Base-by-base conservation (phyloP, 2,113 vertebrate genomes). In the Pachycephala philippinensis region DNA sequence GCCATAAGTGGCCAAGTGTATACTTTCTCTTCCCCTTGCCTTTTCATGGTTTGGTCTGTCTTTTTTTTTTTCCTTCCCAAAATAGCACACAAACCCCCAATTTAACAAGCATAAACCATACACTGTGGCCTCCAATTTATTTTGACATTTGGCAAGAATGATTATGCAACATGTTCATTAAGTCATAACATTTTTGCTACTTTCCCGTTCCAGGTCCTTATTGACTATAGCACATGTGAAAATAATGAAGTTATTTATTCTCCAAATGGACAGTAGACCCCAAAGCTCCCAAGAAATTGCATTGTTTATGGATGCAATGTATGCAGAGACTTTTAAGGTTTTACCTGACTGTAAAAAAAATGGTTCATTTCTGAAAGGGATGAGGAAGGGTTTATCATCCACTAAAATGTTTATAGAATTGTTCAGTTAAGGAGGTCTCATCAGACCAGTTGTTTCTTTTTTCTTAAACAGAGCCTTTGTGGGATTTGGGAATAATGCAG, bases 141-240 rank as follows among this genome's bases (percentile, higher is more conserved):
- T 93, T 80, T 97, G 97, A 96, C 80, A 85, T 98, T 97, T 94
- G 78, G 87, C 89, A 79, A 96, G 91, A 94, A 87, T 96, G 89
- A 94, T 95, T 97, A 93, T 69, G 54, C 95, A 95, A 90, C 30
- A 42, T 69, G 81, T 94, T 98, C 89, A 63, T 96, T 74, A 92
- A 69, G 65, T 90, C 50, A 78, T 84, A 74, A 72, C 77, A 80
- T 97, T 97, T 97, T 97, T 3, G 3, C 89, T 87, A 49, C 78
- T 93, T 92, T 87, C 70, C 79, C 39, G 80, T 97, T 96, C 90
- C 56, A 87, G 77, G 52, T 84, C 69, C 57, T 97, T 97, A 95
- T 69, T 96, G 89, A 94, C 75, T 92, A 18, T 80, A 96, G 59
- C 74, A 95, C 52, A 95, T 95, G 72, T 5, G 70, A 95, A 96